phyloP scores from a whole-genome alignment of 1,140 invertebrate species.

The Muscidifurax raptorellus region DNA sequence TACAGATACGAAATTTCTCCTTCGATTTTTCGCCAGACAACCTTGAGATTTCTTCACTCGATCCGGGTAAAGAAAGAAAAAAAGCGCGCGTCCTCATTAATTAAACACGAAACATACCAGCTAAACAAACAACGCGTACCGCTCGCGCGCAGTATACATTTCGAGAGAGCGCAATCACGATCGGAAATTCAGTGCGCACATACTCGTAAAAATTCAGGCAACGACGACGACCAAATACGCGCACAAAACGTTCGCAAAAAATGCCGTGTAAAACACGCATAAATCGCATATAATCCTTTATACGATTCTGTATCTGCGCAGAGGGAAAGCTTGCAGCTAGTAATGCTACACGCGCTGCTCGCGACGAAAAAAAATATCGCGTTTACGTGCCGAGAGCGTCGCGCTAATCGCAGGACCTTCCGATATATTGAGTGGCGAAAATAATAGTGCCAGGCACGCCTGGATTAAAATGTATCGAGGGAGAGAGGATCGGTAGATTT shows the following conservation, averaged over 20 bases:
- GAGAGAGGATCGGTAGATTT: background rate
- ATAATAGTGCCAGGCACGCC: background rate
- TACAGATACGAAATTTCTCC: too few species aligned
- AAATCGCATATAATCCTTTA: constrained; percentile 33
- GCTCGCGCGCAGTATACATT: background rate
- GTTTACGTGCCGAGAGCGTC: background rate
- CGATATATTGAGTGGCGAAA: background rate
- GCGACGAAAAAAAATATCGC: background rate
- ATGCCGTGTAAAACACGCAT: constrained; percentile 27
- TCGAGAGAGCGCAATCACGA: background rate
- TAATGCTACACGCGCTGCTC: background rate
- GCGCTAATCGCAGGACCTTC: background rate
- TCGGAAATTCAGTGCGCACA: background rate
- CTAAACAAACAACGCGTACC: background rate
- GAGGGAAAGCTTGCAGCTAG: background rate
- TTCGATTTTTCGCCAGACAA: too few species aligned
- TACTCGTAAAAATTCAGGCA: background rate
- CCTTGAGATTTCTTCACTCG: too few species aligned
- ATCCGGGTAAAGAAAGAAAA: background rate
- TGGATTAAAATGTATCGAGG: background rate
- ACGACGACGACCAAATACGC: constrained; percentile 17
- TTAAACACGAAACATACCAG: background rate
- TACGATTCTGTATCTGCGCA: background rate
- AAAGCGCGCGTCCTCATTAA: background rate
- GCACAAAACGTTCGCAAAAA: background rate